Conservation (phyloP, 2,797 vertebrate genomes). For the Cyclopterus lumpus region DNA sequence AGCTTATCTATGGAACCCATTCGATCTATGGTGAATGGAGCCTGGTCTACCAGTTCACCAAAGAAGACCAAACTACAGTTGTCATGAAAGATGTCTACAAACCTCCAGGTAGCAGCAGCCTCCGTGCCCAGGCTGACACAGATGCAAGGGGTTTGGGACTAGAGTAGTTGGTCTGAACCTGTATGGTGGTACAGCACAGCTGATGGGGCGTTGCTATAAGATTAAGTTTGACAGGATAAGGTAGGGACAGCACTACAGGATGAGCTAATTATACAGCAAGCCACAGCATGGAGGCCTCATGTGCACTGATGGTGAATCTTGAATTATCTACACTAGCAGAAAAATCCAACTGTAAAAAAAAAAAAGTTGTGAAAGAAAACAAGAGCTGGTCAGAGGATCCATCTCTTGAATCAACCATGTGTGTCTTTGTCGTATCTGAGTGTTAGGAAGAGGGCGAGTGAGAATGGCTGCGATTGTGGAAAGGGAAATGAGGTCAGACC, state of each 20-base stretch:
- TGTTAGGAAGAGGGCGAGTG: constrained; percentile 32
- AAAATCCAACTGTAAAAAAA: not conserved
- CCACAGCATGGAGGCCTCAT: constrained; percentile 11
- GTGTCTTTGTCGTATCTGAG: constrained; percentile 42
- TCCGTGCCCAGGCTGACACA: constrained; percentile 2
- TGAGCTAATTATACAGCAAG: constrained; percentile 76
- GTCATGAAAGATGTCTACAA: not conserved
- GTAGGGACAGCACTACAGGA: constrained; percentile 49
- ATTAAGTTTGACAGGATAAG: constrained; percentile 77
- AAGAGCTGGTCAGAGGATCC: not conserved
- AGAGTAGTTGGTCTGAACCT: constrained; percentile 22
- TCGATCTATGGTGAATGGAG: constrained; percentile 12
- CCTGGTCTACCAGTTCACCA: constrained; percentile 25
- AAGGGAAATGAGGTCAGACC: constrained; percentile 84
- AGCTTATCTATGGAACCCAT: constrained; percentile 47
- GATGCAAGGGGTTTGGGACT: constrained; percentile 7
- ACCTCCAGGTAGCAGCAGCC: not conserved
- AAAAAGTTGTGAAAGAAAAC: constrained; percentile 1
- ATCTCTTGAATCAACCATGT: constrained; percentile 20
- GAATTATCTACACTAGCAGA: constrained; percentile 6
- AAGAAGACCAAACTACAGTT: not conserved
- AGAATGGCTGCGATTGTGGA: constrained; percentile 84
- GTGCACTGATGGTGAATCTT: constrained; percentile 21
- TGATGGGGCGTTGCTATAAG: constrained; percentile 60
- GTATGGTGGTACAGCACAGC: constrained; percentile 13